These are phyloP conservation scores for Acropora tenuis DNA, from an alignment of 64 coral and sea anemone species.

Conservation along the genomic window DNA sequence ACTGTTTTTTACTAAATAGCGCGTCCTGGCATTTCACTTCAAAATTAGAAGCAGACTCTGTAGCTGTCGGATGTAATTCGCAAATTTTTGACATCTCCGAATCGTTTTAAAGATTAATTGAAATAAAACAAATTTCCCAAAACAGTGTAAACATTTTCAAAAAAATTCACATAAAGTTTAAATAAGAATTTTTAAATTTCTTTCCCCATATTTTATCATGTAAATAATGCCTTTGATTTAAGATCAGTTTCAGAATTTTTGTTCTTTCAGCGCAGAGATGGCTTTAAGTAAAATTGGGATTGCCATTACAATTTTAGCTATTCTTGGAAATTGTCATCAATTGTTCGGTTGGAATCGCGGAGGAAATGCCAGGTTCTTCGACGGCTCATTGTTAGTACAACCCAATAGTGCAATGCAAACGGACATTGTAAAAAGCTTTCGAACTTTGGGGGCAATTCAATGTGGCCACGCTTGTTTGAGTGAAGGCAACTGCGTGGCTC, in stretches of 20 bases:
- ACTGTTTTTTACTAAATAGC: no score
- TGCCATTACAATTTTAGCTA: neutral
- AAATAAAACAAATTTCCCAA: neutral
- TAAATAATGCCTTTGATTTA: neutral
- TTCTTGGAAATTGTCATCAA: neutral
- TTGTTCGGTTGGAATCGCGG: neutral
- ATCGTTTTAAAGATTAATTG: neutral
- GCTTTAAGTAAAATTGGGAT: neutral
- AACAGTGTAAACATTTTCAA: neutral
- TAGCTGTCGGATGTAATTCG: no score
- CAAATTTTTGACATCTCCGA: no score
- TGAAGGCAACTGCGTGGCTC: conserved; percentile 17
- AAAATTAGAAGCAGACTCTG: neutral
- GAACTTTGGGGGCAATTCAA: neutral
- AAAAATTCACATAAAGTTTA: neutral
- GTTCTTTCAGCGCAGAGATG: neutral
- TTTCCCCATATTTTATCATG: neutral
- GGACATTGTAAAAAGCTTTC: neutral
- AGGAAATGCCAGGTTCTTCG: neutral
- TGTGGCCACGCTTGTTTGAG: conserved; percentile 10
- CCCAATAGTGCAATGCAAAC: conserved; percentile 6
- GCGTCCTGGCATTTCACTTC: neutral
- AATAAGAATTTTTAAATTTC: neutral
- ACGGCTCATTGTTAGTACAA: neutral
- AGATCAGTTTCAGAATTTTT: neutral